Conservation (phyloP, 2,888 invertebrate genomes). For the Morpho deidamia region DNA sequence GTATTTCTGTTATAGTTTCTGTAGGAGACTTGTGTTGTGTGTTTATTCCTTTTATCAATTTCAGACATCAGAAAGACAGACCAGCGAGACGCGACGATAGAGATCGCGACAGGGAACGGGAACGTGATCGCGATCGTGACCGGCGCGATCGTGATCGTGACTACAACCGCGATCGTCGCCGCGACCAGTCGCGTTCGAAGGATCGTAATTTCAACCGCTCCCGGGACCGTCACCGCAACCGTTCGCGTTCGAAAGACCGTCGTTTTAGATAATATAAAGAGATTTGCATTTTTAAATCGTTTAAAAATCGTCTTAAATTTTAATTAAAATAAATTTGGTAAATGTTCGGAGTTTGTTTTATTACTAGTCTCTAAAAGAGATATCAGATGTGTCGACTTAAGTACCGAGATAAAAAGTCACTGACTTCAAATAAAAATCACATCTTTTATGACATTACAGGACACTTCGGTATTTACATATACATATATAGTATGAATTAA, state of each 20-base stretch:
- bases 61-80: conserved; percentile 69
- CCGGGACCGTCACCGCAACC: conserved; percentile 45
- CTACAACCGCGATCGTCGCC: conserved; percentile 33
- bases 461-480: too few species aligned
- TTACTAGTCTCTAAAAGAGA: too few species aligned
- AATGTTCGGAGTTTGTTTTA: not conserved
- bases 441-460: too few species aligned
- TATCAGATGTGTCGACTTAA: too few species aligned
- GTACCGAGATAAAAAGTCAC: too few species aligned
- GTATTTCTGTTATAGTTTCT: too few species aligned
- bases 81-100: conserved; percentile 56
- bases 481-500: too few species aligned
- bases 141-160: conserved; percentile 34
- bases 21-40: too few species aligned
- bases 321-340: conserved; percentile 37
- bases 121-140: conserved; percentile 43
- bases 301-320: conserved; percentile 23
- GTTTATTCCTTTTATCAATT: conserved; percentile 29
- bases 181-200: conserved; percentile 26
- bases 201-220: conserved; percentile 41
- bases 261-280: conserved; percentile 59
- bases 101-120: conserved; percentile 46
- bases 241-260: conserved; percentile 61
- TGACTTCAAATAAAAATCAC: too few species aligned
- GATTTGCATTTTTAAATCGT: not conserved